These are phyloP conservation scores for Caenorhabditis parvicauda DNA, from an alignment of 2,888 invertebrate species.

Conservation along the genomic window DNA sequence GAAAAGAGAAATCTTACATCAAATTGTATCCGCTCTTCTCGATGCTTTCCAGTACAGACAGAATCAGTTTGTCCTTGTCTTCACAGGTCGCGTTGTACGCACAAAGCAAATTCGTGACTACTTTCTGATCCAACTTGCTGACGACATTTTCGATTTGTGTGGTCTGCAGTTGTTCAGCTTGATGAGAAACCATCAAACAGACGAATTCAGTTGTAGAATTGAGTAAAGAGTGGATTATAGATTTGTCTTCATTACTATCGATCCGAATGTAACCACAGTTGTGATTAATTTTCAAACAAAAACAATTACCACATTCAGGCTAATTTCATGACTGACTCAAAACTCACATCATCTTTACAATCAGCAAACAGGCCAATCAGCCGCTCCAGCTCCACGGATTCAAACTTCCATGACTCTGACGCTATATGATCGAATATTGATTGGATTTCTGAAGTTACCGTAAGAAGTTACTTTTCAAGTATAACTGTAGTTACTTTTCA, in stretches of 20 bases:
- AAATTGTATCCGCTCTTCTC: conserved; percentile 21
- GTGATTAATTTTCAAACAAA: no score
- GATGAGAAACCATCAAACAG: no score
- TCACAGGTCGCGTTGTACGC: conserved; percentile 14
- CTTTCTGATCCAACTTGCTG: conserved; percentile 9
- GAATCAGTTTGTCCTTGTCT: conserved; percentile 9
- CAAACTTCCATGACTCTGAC: conserved; percentile 11
- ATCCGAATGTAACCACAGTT: no score
- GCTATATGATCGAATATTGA: conserved; percentile 2
- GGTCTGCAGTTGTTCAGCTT: not conserved
- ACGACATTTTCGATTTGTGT: conserved; percentile 3
- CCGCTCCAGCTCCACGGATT: conserved; percentile 6
- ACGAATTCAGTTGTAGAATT: no score
- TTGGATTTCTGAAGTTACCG: not conserved
- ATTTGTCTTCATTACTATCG: no score
- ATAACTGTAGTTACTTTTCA: no score
- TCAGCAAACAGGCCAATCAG: conserved; percentile 9
- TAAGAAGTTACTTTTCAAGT: no score
- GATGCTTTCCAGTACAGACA: conserved; percentile 6
- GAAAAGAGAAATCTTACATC: no score
- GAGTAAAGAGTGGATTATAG: no score
- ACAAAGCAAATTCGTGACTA: conserved; percentile 10
- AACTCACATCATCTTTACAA: conserved; percentile 17
- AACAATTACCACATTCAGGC: no score
- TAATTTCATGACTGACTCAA: not conserved